A percentile compares a stretch with the other conserved stretches of the same genome.
These are phyloP conservation scores for Zaprionus camerounensis DNA, from an alignment of 1,140 invertebrate species.

Conservation along the genomic window DNA sequence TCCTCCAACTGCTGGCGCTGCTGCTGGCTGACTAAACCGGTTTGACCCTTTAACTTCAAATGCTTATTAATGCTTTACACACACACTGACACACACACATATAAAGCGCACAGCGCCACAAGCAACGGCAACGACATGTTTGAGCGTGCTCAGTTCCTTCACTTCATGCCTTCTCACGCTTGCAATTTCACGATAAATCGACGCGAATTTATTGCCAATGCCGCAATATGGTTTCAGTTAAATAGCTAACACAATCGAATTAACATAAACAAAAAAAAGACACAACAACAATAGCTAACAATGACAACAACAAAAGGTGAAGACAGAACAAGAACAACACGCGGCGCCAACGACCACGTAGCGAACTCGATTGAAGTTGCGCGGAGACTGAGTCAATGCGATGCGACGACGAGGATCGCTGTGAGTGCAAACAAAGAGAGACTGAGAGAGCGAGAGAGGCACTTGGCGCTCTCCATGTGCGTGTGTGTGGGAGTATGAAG, in stretches of 20 bases:
- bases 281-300: slow-evolving; percentile 16
- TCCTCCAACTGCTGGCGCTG: slow-evolving; percentile 45
- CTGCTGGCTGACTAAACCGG: slow-evolving; percentile 69
- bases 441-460: background rate
- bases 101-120: background rate
- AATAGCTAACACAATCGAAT: slow-evolving; percentile 62
- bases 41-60: slow-evolving; percentile 78
- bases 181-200: slow-evolving; percentile 62
- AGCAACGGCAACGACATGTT: slow-evolving; percentile 8
- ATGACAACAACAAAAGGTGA: slow-evolving; percentile 17
- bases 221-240: slow-evolving; percentile 57
- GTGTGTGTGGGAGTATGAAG: slow-evolving; percentile 2
- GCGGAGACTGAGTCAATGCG: slow-evolving; percentile 25
- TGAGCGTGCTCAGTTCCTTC: slow-evolving; percentile 21
- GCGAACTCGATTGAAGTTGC: slow-evolving; percentile 58
- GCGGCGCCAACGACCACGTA: slow-evolving; percentile 9
- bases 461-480: background rate
- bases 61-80: slow-evolving; percentile 65
- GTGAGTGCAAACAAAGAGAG: background rate
- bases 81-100: slow-evolving; percentile 18
- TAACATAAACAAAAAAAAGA: slow-evolving; percentile 72
- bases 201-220: slow-evolving; percentile 65
- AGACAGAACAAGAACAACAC: slow-evolving; percentile 19
- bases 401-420: slow-evolving; percentile 15
- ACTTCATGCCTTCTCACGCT: slow-evolving; percentile 66